Conservation (phyloP, 2,113 vertebrate species). For the Cyanoliseus patagonus region DNA sequence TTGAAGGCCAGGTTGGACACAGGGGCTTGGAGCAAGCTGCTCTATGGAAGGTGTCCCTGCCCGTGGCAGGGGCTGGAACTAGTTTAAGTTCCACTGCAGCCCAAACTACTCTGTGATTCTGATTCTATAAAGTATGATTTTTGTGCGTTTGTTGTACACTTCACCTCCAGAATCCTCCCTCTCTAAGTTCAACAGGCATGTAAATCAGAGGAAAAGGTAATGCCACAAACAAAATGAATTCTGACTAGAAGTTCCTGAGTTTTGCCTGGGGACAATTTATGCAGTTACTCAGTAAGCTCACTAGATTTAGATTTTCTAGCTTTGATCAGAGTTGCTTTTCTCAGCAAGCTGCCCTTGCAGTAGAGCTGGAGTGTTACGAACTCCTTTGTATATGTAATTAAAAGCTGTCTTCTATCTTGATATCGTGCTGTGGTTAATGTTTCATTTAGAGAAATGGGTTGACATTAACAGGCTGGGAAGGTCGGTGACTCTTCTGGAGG, state of each 20-base stretch:
- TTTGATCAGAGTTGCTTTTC: constrained; percentile 32
- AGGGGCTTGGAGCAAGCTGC: neutral
- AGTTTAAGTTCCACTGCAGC: neutral
- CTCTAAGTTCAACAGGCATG: neutral
- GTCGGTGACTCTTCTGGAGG: neutral
- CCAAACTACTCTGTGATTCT: neutral
- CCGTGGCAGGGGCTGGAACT: neutral
- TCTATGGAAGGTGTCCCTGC: neutral
- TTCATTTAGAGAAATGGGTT: neutral
- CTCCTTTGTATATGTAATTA: constrained; percentile 30
- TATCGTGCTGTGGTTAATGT: neutral
- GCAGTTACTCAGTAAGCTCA: neutral
- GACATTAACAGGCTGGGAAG: neutral
- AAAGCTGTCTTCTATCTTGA: neutral
- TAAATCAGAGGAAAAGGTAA: neutral
- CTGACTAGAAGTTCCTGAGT: neutral
- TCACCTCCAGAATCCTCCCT: neutral
- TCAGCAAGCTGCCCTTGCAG: constrained; percentile 28
- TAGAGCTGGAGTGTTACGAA: neutral
- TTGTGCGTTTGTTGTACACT: too few species aligned
- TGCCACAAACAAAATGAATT: neutral
- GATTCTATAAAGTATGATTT: neutral
- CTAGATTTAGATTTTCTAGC: neutral
- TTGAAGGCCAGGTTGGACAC: neutral
- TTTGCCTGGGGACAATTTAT: neutral